These are phyloP conservation scores for Chrysomallon squamiferum DNA, from an alignment of 1,140 invertebrate genomes.

Conservation along the genomic window DNA sequence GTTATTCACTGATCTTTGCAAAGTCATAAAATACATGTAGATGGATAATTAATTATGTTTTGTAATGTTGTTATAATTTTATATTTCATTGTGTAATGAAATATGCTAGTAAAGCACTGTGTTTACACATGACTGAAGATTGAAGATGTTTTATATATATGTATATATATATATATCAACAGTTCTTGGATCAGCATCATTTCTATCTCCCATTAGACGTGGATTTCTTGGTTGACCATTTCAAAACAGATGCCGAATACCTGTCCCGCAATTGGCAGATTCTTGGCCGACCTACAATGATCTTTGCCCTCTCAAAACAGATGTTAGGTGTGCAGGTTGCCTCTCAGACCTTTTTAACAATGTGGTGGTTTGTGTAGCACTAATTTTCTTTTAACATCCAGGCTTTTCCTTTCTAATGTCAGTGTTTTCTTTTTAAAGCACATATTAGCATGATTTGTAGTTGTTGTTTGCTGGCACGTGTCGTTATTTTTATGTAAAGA, in stretches of 20 bases:
- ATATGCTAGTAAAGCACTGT: too few relatives aligned
- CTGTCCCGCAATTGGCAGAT: constrained; percentile 66
- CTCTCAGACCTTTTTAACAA: background rate
- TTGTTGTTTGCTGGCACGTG: too few relatives aligned
- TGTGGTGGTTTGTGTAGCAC: background rate
- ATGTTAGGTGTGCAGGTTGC: constrained; percentile 81
- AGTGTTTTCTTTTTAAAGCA: background rate
- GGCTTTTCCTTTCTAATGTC: background rate
- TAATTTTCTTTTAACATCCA: background rate
- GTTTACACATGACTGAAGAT: too few relatives aligned
- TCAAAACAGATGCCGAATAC: constrained; percentile 59
- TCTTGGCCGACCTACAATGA: constrained; percentile 60
- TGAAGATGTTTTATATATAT: too few relatives aligned
- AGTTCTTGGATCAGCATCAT: constrained; percentile 72
- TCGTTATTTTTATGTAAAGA: too few relatives aligned
- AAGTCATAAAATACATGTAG: too few relatives aligned
- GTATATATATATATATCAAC: constrained; percentile 36
- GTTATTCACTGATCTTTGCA: too few relatives aligned
- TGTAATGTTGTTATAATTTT: too few relatives aligned
- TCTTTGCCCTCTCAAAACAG: constrained; percentile 72
- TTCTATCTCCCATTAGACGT: constrained; percentile 63
- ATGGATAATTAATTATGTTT: too few relatives aligned
- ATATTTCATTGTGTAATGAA: too few relatives aligned
- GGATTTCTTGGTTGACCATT: constrained; percentile 58
- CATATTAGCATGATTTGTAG: background rate